Evolutionary conservation across 2,888 invertebrate species (phyloP).

Genomic region (Drosophila diplacantha): DNA sequence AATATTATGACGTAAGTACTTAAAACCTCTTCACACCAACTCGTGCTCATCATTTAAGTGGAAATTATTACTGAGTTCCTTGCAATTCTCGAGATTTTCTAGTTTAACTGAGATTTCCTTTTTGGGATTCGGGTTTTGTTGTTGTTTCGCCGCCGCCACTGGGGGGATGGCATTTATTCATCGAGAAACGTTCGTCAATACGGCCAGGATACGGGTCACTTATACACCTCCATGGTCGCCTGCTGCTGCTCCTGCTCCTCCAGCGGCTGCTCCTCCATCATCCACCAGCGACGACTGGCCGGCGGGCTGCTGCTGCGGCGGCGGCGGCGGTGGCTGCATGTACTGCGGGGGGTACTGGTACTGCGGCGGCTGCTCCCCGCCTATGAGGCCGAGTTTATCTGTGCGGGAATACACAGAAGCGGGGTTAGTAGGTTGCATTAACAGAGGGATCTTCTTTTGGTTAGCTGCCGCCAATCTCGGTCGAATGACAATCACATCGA

Average conservation of each 20-base stretch:
- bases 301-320: conserved; percentile 80
- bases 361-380: conserved; percentile 75
- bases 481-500: conserved; percentile 55
- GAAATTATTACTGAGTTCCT: conserved; percentile 44
- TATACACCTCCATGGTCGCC: conserved; percentile 64
- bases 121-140: conserved; percentile 13
- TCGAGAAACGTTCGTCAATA: conserved; percentile 44
- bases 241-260: conserved; percentile 38
- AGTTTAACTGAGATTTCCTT: conserved; percentile 52
- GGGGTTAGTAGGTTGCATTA: conserved; percentile 2
- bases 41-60: conserved; percentile 41
- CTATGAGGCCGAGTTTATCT: conserved; percentile 77
- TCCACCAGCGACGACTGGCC: conserved; percentile 76
- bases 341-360: conserved; percentile 77
- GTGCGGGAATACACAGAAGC: neutral
- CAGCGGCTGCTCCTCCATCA: conserved; percentile 51
- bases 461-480: conserved; percentile 13
- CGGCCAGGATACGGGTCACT: conserved; percentile 48
- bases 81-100: conserved; percentile 52
- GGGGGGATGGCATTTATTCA: conserved; percentile 14
- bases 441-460: neutral
- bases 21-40: conserved; percentile 37
- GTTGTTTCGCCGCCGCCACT: conserved; percentile 18
- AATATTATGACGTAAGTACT: conserved; percentile 55
- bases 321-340: conserved; percentile 79